These are phyloP conservation scores for Allophyes oxyacanthae DNA, from an alignment of 2,888 invertebrate species.

Conservation along the genomic window DNA sequence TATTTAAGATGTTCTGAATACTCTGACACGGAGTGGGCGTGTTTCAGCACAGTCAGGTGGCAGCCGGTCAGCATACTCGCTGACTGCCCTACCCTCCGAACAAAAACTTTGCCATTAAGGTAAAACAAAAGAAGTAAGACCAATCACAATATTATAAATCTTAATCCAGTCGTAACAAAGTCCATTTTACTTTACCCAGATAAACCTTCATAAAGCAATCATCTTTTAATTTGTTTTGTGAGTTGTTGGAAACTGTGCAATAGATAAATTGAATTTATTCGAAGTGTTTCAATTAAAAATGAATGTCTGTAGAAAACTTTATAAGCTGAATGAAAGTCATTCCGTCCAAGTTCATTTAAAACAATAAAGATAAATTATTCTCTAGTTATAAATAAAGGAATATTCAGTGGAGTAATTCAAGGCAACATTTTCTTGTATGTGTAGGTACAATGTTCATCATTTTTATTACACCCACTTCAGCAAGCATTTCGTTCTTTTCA, in stretches of 20 bases:
- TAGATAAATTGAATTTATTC: slow-evolving; percentile 42
- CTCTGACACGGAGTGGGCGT: slow-evolving; percentile 40
- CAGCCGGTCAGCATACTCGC: slow-evolving; percentile 43
- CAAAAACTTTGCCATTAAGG: slow-evolving; percentile 40
- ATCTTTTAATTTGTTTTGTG: slow-evolving; percentile 53
- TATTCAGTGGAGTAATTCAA: too few species aligned
- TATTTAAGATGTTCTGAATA: slow-evolving; percentile 22
- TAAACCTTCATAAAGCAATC: slow-evolving; percentile 27
- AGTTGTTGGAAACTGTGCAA: slow-evolving; percentile 44
- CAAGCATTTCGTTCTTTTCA: slow-evolving; percentile 21
- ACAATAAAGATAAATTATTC: neutral
- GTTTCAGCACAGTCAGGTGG: slow-evolving; percentile 35
- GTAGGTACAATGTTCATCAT: slow-evolving; percentile 2
- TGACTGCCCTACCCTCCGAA: slow-evolving; percentile 9
- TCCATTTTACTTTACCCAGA: slow-evolving; percentile 19
- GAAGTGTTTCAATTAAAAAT: slow-evolving; percentile 41
- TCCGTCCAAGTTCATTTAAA: slow-evolving; percentile 1
- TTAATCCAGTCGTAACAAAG: slow-evolving; percentile 22
- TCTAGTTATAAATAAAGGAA: too few species aligned
- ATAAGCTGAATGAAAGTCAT: slow-evolving; percentile 12
- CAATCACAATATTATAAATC: slow-evolving; percentile 21
- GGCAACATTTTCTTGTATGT: neutral
- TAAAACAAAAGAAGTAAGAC: slow-evolving; percentile 21
- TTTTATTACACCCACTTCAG: neutral
- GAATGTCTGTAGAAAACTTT: slow-evolving; percentile 15